These are phyloP conservation scores for Coleophora flavipennella DNA, from an alignment of 2,888 invertebrate species.

Conservation along the genomic window DNA sequence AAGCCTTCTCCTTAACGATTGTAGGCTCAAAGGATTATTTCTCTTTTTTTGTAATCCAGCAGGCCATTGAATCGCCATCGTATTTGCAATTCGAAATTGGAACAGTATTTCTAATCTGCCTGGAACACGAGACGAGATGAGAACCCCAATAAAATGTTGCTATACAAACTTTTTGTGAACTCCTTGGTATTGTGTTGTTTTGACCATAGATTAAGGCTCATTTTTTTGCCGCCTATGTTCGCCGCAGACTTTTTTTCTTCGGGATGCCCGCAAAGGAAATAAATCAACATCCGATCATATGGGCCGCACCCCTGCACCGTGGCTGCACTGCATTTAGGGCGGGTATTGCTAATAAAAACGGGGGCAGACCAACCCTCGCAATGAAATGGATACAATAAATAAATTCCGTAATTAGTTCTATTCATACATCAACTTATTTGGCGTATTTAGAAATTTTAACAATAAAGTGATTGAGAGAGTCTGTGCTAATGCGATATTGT, in stretches of 20 bases:
- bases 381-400: conserved; percentile 66
- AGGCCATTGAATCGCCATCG: conserved; percentile 20
- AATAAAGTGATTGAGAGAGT: conserved; percentile 22
- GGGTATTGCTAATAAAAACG: conserved; percentile 48
- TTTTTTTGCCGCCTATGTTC: not conserved
- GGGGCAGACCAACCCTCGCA: conserved; percentile 35
- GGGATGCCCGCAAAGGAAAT: conserved; percentile 19
- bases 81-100: conserved; percentile 17
- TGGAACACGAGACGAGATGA: too few species aligned
- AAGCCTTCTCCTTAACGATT: conserved; percentile 21
- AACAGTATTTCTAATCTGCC: conserved; percentile 14
- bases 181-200: conserved; percentile 10
- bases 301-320: conserved; percentile 32
- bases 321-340: too few species aligned
- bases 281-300: conserved; percentile 35
- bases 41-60: conserved; percentile 26
- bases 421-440: conserved; percentile 62
- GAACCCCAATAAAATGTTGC: conserved; percentile 1
- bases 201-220: too few species aligned
- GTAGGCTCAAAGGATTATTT: conserved; percentile 14
- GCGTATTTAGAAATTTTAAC: conserved; percentile 33
- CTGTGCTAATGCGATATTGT: conserved; percentile 37
- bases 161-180: conserved; percentile 12
- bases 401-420: conserved; percentile 61
- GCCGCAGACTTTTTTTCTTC: not conserved